Evolutionary conservation across 2,888 invertebrate genomes (phyloP).

Genomic region (Pelosia muscerda): DNA sequence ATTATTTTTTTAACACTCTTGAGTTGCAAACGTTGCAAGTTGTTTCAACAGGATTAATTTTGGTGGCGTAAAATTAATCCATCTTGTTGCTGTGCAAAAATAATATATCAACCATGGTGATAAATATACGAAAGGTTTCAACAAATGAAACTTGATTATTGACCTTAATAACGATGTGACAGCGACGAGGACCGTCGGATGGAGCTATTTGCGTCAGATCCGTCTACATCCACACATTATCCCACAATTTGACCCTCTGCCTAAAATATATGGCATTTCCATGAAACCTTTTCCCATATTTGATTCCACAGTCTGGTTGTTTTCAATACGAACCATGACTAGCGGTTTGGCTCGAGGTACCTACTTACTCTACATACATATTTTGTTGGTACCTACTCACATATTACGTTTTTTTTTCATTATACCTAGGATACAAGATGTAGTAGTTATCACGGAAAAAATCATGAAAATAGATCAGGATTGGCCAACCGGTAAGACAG

Average conservation of each 20-base stretch:
- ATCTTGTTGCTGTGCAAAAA: no score
- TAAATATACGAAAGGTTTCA: slow-evolving; percentile 23
- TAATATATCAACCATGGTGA: neutral
- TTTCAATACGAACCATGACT: neutral
- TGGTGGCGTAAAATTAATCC: no score
- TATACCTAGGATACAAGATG: neutral
- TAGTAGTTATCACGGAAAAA: neutral
- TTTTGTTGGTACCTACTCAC: no score
- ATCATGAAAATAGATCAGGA: neutral
- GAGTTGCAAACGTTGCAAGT: no score
- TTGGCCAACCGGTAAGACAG: no score
- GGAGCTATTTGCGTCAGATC: slow-evolving; percentile 66
- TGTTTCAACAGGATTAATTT: neutral
- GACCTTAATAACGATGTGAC: slow-evolving; percentile 54
- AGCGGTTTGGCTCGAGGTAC: neutral
- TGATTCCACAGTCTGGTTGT: slow-evolving; percentile 33
- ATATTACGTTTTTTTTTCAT: neutral
- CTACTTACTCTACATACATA: no score
- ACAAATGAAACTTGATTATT: slow-evolving; percentile 40
- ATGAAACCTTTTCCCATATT: slow-evolving; percentile 60
- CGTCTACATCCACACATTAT: slow-evolving; percentile 68
- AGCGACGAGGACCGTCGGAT: slow-evolving; percentile 56
- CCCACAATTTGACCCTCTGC: slow-evolving; percentile 67
- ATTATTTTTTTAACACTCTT: no score
- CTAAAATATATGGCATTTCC: slow-evolving; percentile 65